A percentile compares a stretch with the other conserved stretches of the same genome.
phyloP scores from a whole-genome alignment of 1,140 invertebrate species.

The Lethrus apterus region DNA sequence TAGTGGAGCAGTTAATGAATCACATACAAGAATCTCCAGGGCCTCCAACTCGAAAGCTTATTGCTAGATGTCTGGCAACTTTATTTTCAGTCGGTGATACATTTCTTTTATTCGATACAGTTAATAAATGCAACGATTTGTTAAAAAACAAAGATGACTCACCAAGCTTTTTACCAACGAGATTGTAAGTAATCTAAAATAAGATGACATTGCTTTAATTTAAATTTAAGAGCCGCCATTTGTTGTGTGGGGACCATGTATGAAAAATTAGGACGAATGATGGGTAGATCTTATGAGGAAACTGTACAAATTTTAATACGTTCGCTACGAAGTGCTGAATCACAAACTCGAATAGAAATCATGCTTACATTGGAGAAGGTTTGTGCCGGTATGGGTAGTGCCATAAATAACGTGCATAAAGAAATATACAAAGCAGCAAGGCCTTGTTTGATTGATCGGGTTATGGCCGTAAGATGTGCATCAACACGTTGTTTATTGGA shows the following conservation, averaged over 20 bases:
- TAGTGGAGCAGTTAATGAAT: slow-evolving; percentile 87
- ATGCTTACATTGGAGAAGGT: slow-evolving; percentile 93
- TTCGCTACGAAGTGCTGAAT: slow-evolving; percentile 89
- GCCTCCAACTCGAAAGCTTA: slow-evolving; percentile 84
- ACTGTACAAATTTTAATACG: slow-evolving; percentile 90
- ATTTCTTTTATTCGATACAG: slow-evolving; percentile 92
- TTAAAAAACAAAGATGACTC: slow-evolving; percentile 97
- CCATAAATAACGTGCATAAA: slow-evolving; percentile 80
- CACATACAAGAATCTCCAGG: slow-evolving; percentile 85
- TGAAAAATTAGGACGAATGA: slow-evolving; percentile 95
- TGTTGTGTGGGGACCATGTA: slow-evolving; percentile 96
- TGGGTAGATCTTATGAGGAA: slow-evolving; percentile 96
- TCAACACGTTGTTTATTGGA: slow-evolving; percentile 83
- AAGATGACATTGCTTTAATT: no score
- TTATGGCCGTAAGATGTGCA: slow-evolving; percentile 83
- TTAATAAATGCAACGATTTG: slow-evolving; percentile 97
- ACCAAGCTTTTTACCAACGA: slow-evolving; percentile 84
- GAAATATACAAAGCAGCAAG: slow-evolving; percentile 86
- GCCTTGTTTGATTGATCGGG: slow-evolving; percentile 78
- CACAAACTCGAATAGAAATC: slow-evolving; percentile 91
- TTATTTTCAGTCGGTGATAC: slow-evolving; percentile 97
- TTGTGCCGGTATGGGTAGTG: slow-evolving; percentile 79
- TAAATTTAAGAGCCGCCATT: slow-evolving; percentile 78
- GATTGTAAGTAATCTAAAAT: slow-evolving; percentile 92
- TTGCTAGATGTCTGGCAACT: slow-evolving; percentile 87